Evolutionary conservation across 1,140 invertebrate genomes (phyloP), one percentile per base, ranked within the genome.

Genomic region (Sitobion miscanthi): DNA sequence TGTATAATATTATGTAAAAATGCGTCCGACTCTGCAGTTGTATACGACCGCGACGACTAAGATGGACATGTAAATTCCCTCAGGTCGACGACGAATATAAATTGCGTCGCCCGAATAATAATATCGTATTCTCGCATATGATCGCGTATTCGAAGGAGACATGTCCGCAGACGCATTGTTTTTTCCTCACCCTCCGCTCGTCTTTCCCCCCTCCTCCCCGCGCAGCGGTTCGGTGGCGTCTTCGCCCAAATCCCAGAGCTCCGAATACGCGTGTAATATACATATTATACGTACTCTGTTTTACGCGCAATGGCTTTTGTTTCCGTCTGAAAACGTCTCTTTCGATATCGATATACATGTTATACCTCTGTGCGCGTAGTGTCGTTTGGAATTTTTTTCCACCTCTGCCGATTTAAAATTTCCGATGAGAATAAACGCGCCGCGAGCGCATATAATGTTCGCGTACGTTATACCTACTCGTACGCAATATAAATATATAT

Each of bases 21-120:
- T 77, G 62, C 62, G 62, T n/a, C 62, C 62, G 62, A n/a, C 62
- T 35, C 30, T 77, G 14, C 20, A 6, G 49, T 52, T 17, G 49
- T 52, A 52, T 52, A 62, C 30, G 25, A 62, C 57, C 0, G 21
- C 30, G 62, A 62, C 7, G 47, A 52, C 86, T 20, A 21, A 47
- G 86, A n/a, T 47, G 86, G 45, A 88, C 87, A 89, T 54, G 87
- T 89, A 89, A 89, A 89, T 89, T 89, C 49, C 87, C 49, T 54
- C 17, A 6, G 87, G 87, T 38, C 87, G 87, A 38, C 87, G 52
- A 7, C 87, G 87, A 89, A 57, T 89, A 89, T 86, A 86, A 89
- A 89, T 89, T 8, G 87, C 87, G 87, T 57, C 35, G 35, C n/a
- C 52, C 49, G 49, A 89, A 89, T 57, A 89, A 89, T 57, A 88